Evolutionary conservation across 2,888 invertebrate genomes (phyloP), one percentile per base, ranked within the genome.

Genomic region (Elysia crispata): DNA sequence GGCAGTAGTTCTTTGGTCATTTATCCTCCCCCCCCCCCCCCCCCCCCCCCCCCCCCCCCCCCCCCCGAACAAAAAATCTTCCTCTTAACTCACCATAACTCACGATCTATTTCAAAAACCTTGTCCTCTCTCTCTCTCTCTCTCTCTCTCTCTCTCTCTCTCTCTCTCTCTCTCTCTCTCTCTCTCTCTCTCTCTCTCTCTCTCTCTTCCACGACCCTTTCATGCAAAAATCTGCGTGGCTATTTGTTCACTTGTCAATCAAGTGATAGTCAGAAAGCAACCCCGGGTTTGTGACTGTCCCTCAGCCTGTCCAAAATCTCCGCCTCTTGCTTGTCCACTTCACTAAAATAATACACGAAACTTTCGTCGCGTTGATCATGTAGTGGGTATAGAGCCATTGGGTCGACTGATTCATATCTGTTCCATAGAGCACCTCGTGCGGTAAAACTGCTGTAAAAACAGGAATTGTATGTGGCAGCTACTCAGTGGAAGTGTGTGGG

Each of bases 61-160:
- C 11, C 41, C 11, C 41, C 11, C 41, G n/a, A n/a, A n/a, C n/a
- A n/a, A n/a, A n/a, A n/a, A n/a, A n/a, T n/a, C n/a, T n/a, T 66
- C 66, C 31, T 31, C n/a, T 20, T 66, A 15, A 30, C n/a, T 66
- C 69, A 69, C 41, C 33, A 23, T 66, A 15, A 30, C 66, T 66
- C 25, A 30, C 66, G 28, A 13, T 66, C 66, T 66, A 28, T 66
- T 18, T 66, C 66, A 30, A 15, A 30, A 28, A 11, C 1, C 66
- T 66, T 41, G n/a, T 41, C n/a, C 67, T 31, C 67, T 67, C 67
- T 31, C 67, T 31, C 67, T 31, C 67, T 31, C 67, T 67, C 67
- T 67, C 67, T 67, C 67, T 67, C 67, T 67, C 67, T 67, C 67
- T 67, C 67, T 67, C 67, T 28, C 67, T 67, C 30, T 67, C 67